A percentile compares a stretch with the other conserved stretches of the same genome.
These are phyloP conservation scores for Leptobrachium leishanense DNA, from an alignment of 2,113 vertebrate genomes.

Conservation along the genomic window DNA sequence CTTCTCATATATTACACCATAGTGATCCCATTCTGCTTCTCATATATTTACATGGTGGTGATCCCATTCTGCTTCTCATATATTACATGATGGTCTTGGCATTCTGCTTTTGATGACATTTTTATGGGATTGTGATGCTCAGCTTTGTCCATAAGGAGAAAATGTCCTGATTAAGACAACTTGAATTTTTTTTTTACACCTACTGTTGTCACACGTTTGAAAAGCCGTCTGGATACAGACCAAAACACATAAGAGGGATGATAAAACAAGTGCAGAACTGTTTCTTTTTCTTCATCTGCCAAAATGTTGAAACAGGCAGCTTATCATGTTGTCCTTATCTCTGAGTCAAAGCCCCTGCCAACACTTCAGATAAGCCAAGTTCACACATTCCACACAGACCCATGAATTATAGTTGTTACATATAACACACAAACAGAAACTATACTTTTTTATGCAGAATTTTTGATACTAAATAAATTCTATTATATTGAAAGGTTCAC, in stretches of 20 bases:
- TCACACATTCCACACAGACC: slow-evolving; percentile 54
- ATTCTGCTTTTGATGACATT: too few relatives aligned
- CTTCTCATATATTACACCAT: too few relatives aligned
- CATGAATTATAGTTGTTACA: slow-evolving; percentile 29
- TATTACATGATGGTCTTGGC: too few relatives aligned
- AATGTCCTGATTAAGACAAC: too few relatives aligned
- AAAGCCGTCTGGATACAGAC: background rate
- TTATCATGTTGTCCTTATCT: slow-evolving; percentile 62
- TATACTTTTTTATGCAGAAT: background rate
- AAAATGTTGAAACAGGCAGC: slow-evolving; percentile 60
- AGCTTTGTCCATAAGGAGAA: too few relatives aligned
- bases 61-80: too few relatives aligned
- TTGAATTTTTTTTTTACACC: background rate
- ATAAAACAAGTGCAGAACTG: slow-evolving; percentile 55
- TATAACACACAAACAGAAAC: slow-evolving; percentile 9
- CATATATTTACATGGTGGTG: too few relatives aligned
- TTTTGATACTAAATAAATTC: background rate
- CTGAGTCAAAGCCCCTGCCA: slow-evolving; percentile 61
- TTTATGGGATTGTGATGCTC: too few relatives aligned
- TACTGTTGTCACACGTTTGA: background rate
- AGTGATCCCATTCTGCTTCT: too few relatives aligned
- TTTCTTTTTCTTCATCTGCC: slow-evolving; percentile 55
- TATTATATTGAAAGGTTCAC: slow-evolving; percentile 11
- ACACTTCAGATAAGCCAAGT: slow-evolving; percentile 62
- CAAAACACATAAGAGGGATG: background rate